These are phyloP conservation scores for Zapus hudsonius DNA, from an alignment of 2,113 vertebrate genomes.

Conservation along the genomic window DNA sequence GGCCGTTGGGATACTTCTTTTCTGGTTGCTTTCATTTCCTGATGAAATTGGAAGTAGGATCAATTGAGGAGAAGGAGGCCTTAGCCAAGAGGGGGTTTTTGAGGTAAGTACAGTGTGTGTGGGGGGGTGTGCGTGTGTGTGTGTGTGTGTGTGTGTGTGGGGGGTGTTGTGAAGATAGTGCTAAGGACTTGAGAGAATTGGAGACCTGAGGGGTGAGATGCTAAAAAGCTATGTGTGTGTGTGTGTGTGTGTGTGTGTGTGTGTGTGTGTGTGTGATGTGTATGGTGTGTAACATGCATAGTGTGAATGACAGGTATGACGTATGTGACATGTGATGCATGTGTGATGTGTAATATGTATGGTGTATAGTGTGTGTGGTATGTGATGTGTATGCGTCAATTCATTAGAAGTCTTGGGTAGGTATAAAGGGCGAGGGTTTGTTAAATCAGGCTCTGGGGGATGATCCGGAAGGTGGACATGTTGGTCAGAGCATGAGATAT, in stretches of 20 bases:
- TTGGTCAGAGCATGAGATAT: not conserved
- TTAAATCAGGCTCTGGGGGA: fast-evolving
- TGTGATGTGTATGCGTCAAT: not conserved
- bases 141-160: not conserved
- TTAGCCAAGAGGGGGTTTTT: not conserved
- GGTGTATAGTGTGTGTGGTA: too few relatives aligned
- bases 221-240: too few relatives aligned
- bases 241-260: too few relatives aligned
- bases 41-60: not conserved
- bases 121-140: not conserved
- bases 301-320: too few relatives aligned
- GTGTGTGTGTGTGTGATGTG: too few relatives aligned
- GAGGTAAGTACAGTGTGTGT: not conserved
- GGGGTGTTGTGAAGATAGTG: not conserved
- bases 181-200: not conserved
- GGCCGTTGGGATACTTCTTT: not conserved
- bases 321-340: too few relatives aligned
- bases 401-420: not conserved
- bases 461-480: not conserved
- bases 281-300: too few relatives aligned
- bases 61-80: not conserved
- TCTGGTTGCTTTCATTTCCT: not conserved
- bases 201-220: not conserved
- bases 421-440: not conserved
- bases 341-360: too few relatives aligned